Conservation (phyloP, 2,113 vertebrate species). For the Crocuta crocuta region DNA sequence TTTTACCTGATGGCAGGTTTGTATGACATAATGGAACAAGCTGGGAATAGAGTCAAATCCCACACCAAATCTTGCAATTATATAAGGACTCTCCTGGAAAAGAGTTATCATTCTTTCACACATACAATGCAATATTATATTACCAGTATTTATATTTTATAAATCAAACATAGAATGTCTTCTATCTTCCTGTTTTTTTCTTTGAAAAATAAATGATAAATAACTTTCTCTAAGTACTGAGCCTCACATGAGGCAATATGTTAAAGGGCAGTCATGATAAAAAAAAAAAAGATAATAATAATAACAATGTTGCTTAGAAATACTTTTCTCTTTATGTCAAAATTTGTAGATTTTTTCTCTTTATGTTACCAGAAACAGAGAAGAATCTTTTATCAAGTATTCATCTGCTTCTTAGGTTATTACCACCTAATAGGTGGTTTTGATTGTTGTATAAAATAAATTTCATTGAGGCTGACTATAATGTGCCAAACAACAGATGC, state of each 20-base stretch:
- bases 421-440: background rate
- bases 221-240: slow-evolving; percentile 22
- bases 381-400: background rate
- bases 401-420: background rate
- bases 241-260: background rate
- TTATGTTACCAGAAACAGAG: slow-evolving; percentile 20
- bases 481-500: background rate
- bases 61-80: slow-evolving; percentile 50
- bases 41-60: slow-evolving; percentile 41
- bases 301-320: slow-evolving; percentile 21
- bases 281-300: background rate
- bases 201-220: slow-evolving; percentile 12
- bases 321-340: background rate
- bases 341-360: background rate
- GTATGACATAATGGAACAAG: slow-evolving; percentile 1
- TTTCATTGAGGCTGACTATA: background rate
- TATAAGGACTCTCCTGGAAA: slow-evolving; percentile 55
- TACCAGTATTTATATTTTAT: slow-evolving; percentile 56
- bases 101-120: slow-evolving; percentile 27
- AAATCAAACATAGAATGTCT: slow-evolving; percentile 10
- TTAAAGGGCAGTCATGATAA: background rate
- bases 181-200: background rate
- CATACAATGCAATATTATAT: slow-evolving; percentile 13
- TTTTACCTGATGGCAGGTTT: slow-evolving; percentile 58
- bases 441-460: slow-evolving; percentile 14